Conservation (phyloP, 2,888 invertebrate species). For the Chrysomela aeneicollis region DNA sequence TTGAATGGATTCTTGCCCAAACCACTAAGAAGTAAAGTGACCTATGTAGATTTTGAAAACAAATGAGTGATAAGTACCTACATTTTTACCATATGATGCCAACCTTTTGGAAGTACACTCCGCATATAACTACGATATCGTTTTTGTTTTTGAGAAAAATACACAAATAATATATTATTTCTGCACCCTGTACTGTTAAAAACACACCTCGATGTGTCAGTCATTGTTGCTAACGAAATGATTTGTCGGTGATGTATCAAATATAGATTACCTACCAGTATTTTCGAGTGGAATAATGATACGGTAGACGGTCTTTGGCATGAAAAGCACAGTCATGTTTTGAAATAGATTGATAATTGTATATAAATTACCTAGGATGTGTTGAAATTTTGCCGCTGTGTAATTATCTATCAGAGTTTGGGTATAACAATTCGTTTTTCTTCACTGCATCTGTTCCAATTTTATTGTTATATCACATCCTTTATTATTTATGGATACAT, state of each 20-base stretch:
- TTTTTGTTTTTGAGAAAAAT: too few relatives aligned
- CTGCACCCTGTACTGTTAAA: too few relatives aligned
- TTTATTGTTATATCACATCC: background rate
- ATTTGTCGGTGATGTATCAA: background rate
- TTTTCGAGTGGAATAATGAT: background rate
- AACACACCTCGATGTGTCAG: background rate
- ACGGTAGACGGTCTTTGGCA: background rate
- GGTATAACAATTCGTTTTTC: background rate
- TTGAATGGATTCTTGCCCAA: too few relatives aligned
- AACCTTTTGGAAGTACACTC: too few relatives aligned
- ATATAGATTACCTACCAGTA: background rate
- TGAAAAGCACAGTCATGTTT: background rate
- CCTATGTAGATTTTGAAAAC: too few relatives aligned
- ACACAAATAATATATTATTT: too few relatives aligned
- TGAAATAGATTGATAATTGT: background rate
- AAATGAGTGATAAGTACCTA: too few relatives aligned
- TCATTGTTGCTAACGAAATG: background rate
- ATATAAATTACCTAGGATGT: constrained; percentile 5
- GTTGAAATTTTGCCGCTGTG: constrained; percentile 11
- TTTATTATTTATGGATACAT: background rate
- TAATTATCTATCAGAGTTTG: constrained; percentile 8
- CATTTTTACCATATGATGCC: too few relatives aligned
- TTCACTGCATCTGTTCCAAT: background rate
- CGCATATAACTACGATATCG: too few relatives aligned
- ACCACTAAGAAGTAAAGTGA: too few relatives aligned